phyloP scores from a whole-genome alignment of 2,113 vertebrate genomes.

The Spermophilus dauricus region DNA sequence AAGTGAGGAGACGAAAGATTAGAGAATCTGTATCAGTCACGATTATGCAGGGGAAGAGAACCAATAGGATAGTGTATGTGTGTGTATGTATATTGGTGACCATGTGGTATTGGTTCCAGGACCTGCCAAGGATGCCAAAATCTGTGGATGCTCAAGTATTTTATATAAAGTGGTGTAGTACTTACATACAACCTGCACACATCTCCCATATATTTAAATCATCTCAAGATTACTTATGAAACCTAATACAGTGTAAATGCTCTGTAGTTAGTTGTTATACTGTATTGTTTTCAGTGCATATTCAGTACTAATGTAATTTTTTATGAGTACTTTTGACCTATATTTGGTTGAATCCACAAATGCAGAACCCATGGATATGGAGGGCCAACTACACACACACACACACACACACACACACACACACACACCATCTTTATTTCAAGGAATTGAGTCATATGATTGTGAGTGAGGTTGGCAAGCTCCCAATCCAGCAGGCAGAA shows the following conservation, averaged over 20 bases:
- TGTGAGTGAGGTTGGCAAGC: background rate
- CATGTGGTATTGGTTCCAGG: background rate
- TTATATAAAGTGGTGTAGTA: background rate
- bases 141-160: background rate
- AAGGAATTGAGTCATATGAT: background rate
- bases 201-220: no score
- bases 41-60: background rate
- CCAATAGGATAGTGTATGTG: background rate
- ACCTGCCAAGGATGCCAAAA: background rate
- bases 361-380: background rate
- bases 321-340: background rate
- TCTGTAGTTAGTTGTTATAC: background rate
- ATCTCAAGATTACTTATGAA: no score
- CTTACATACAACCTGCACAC: background rate
- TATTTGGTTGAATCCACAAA: background rate
- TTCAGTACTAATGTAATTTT: background rate
- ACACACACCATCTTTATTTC: background rate
- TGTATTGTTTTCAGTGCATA: background rate
- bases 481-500: background rate
- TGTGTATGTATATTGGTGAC: background rate
- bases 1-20: background rate
- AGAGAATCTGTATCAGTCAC: background rate
- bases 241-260: no score
- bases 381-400: background rate
- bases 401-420: no score